These are phyloP conservation scores for Loriculus beryllinus DNA, from an alignment of 2,797 vertebrate species.

Conservation along the genomic window DNA sequence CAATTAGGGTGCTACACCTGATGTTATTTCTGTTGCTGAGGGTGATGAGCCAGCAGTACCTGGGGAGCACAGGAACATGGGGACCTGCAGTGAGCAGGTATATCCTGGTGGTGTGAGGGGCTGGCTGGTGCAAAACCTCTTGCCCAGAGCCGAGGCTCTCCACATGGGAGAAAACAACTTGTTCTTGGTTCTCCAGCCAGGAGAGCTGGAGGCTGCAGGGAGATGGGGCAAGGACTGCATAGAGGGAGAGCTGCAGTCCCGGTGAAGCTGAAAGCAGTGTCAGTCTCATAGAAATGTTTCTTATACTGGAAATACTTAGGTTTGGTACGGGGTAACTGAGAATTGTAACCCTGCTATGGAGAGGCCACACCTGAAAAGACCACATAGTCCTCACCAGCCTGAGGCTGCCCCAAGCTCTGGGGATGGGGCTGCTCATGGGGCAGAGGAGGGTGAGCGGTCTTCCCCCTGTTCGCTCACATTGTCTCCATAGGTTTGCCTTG, in stretches of 20 bases:
- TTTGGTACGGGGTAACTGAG: neutral
- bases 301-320: neutral
- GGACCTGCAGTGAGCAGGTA: neutral
- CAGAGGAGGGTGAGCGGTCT: neutral
- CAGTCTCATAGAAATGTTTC: neutral
- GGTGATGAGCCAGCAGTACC: rapidly evolving
- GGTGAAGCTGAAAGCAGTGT: neutral
- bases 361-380: neutral
- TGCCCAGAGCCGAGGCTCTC: rapidly evolving
- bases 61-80: rapidly evolving
- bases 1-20: neutral
- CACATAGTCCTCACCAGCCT: no score
- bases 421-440: rapidly evolving
- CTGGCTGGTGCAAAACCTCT: neutral
- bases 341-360: rapidly evolving
- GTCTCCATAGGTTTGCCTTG: neutral
- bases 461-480: rapidly evolving
- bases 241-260: neutral
- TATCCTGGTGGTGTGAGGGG: neutral
- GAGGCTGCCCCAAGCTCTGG: neutral
- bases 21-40: neutral
- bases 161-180: neutral
- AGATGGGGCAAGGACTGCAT: neutral
- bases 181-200: neutral
- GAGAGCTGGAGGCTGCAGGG: neutral